Evolutionary conservation across 1,140 invertebrate genomes (phyloP), one percentile per base, ranked within the genome.

Genomic region (Sinonovacula constricta): DNA sequence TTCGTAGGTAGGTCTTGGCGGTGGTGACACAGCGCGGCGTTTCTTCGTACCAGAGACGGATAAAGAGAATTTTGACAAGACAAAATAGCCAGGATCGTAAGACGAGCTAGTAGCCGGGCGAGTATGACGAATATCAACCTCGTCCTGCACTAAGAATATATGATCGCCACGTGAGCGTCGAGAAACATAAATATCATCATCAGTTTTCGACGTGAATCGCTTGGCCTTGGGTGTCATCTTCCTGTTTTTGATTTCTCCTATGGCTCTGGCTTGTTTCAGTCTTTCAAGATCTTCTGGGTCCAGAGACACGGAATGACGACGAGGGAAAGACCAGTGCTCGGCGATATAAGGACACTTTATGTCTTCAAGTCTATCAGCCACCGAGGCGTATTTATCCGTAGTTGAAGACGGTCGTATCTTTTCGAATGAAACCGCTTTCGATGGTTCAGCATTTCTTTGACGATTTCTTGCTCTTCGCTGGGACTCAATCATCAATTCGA

Each of bases 81-180:
- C 39, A 60, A 76, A 76, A 59, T 76, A 76, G 1, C 72, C 72
- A 45, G 72, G 72, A 26, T 76, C 72, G 0, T n/a, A n/a, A n/a
- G n/a, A n/a, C n/a, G n/a, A n/a, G n/a, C n/a, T n/a, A n/a, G n/a
- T n/a, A n/a, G n/a, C n/a, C n/a, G n/a, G n/a, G n/a, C n/a, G n/a
- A n/a, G n/a, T n/a, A n/a, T n/a, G n/a, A n/a, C n/a, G n/a, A n/a
- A n/a, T n/a, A n/a, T n/a, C n/a, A n/a, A n/a, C n/a, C n/a, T n/a
- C n/a, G n/a, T n/a, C n/a, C n/a, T n/a, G n/a, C n/a, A n/a, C n/a
- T n/a, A n/a, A n/a, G n/a, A n/a, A n/a, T n/a, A n/a, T n/a, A n/a
- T n/a, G n/a, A n/a, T n/a, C n/a, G n/a, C n/a, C n/a, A n/a, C n/a
- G n/a, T n/a, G n/a, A n/a, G n/a, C n/a, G n/a, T n/a, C n/a, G n/a